Base-by-base conservation (phyloP, 2,797 vertebrate species). In the Philypnodon macrostomus region DNA sequence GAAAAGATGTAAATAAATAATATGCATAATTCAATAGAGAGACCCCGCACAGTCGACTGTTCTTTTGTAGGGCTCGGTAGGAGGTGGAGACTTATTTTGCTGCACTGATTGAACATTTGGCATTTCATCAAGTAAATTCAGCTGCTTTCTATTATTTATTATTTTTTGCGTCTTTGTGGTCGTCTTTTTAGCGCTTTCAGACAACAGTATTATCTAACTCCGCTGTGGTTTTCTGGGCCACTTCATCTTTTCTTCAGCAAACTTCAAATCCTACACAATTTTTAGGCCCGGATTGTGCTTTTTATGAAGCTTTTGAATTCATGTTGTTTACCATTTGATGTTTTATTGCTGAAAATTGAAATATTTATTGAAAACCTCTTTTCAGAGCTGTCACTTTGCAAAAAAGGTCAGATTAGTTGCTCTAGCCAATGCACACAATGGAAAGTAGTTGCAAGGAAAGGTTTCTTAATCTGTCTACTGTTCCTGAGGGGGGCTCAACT, bases 81-180 rank as follows among this genome's bases (percentile, higher is more conserved):
- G 31, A 58, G 32, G 40, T 37, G 39, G 19, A 13, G 47, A 68
- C 24, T n/a, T n/a, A n/a, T n/a, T n/a, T n/a, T n/a, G n/a, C n/a
- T n/a, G n/a, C n/a, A n/a, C n/a, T 32, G 48, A 70, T 45, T 68
- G 61, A 26, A 62, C 37, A 40, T 67, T 68, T 72, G 66, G 62
- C 64, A 55, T 48, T 66, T 63, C 49, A 67, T 56, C 48, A 64
- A 60, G 24, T 44, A 66, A 59, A 67, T 58, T 52, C 61, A 46
- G 41, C 31, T 10, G 11, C 47, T 58, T 66, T 61, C 24, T 68
- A 32, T 56, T 67, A 66, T 74, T 68, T 72, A 44, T 44, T 29
- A 44, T 44, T 44, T 38, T 55, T 56, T 27, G 33, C 45, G 19
- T 55, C 55, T 62, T 71, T 61, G 46, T 53, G 71, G 51, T 62